phyloP scores from a whole-genome alignment of 64 coral and sea anemone species.

The Orbicella faveolata region DNA sequence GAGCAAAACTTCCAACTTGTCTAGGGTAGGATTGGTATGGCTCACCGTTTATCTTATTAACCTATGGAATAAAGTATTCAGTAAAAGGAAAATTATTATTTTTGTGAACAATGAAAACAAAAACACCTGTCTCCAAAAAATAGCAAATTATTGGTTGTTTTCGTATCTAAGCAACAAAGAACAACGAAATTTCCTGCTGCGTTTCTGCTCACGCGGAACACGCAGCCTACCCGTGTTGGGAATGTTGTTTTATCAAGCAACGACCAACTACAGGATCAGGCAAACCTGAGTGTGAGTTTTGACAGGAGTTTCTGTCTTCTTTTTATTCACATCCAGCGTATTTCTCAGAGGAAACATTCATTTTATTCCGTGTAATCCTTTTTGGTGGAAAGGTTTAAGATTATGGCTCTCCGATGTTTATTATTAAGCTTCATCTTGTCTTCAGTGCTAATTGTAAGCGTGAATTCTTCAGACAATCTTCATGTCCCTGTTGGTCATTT shows the following conservation, averaged over 20 bases:
- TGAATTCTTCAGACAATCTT: not conserved
- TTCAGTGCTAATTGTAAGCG: not conserved
- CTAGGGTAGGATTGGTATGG: too few relatives aligned
- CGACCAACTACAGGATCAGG: not conserved
- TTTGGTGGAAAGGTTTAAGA: not conserved
- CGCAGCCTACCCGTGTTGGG: not conserved
- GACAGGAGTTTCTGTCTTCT: not conserved
- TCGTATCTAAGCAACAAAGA: too few relatives aligned
- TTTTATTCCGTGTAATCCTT: not conserved
- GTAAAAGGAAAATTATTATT: too few relatives aligned
- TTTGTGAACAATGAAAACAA: too few relatives aligned
- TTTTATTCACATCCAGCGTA: not conserved
- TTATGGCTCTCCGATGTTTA: not conserved
- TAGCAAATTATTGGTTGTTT: too few relatives aligned
- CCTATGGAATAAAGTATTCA: too few relatives aligned
- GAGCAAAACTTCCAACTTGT: too few relatives aligned
- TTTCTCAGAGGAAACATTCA: not conserved
- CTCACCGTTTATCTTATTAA: too few relatives aligned
- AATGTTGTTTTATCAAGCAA: not conserved
- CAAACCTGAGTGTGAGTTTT: not conserved
- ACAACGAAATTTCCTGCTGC: not conserved
- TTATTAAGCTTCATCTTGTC: not conserved
- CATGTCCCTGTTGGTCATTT: slow-evolving; percentile 77
- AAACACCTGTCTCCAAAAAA: too few relatives aligned
- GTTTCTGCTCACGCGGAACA: not conserved